phyloP scores from a whole-genome alignment of 2,888 invertebrate species.

The Drosophila subquinaria region DNA sequence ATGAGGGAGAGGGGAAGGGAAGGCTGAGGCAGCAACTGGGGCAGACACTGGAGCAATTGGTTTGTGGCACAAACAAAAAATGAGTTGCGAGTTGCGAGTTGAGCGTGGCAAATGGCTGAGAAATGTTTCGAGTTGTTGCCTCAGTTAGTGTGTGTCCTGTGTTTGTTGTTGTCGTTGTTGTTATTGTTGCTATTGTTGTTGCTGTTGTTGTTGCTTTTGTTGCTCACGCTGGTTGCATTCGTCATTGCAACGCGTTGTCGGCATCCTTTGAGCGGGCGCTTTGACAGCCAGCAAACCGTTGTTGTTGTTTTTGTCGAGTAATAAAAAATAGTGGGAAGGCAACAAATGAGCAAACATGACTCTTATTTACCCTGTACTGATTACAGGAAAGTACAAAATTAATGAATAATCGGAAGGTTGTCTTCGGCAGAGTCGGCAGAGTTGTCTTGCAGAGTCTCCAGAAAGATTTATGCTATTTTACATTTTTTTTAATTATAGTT shows the following conservation, averaged over 20 bases:
- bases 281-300: constrained; percentile 63
- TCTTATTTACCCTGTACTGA: background rate
- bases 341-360: background rate
- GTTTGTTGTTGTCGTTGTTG: constrained; percentile 23
- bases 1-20: background rate
- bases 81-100: constrained; percentile 2
- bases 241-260: constrained; percentile 50
- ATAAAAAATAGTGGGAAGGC: background rate
- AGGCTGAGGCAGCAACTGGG: too few relatives aligned
- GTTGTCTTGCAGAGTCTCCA: too few relatives aligned
- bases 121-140: constrained; percentile 61
- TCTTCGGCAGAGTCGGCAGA: too few relatives aligned
- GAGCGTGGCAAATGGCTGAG: constrained; percentile 31
- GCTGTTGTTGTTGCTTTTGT: constrained; percentile 23
- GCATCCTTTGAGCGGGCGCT: constrained; percentile 70
- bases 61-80: constrained; percentile 10
- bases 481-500: too few relatives aligned
- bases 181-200: constrained; percentile 19
- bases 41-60: background rate
- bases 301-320: constrained; percentile 30
- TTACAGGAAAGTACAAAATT: background rate
- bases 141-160: constrained; percentile 14
- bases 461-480: too few relatives aligned
- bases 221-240: constrained; percentile 61
- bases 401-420: too few relatives aligned